Evolutionary conservation across 2,888 invertebrate species (phyloP), one percentile per base, ranked within the genome.

Genomic region (Thera britannica): DNA sequence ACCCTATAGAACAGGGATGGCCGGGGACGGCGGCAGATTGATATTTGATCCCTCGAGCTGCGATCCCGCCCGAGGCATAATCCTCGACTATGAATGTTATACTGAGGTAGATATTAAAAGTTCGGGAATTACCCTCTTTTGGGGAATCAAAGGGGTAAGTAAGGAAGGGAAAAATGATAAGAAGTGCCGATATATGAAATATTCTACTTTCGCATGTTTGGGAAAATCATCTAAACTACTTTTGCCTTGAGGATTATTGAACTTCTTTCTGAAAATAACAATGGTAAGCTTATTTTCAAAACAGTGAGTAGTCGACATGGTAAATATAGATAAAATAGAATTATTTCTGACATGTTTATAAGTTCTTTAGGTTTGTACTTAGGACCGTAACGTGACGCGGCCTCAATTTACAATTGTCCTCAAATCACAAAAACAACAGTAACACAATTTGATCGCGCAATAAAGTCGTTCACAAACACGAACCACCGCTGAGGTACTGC

Each of bases 11-110:
- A 57, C 58, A 62, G 60, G 66, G 70, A 58, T 66, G 84, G 81
- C 83, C 84, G 80, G 83, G 81, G 83, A 80, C 79, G 80, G 78
- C 78, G 82, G 81, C 79, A 89, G 90, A 92, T 92, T 92, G 92
- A 91, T 91, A 92, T 92, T 91, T 91, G 92, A 92, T 92, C 91
- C 90, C 81, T 79, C 68, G 67, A 67, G 70, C 66, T 68, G 62
- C 68, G 75, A 72, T 72, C 74, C 68, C 51, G 70, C 75, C 67
- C 67, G 61, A 57, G 71, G 75, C 75, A 58, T 70, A 70, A 70
- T 70, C 70, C 70, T 63, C 59, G 66, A 67, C 70, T 70, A 70
- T 70, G 70, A 70, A 67, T 67, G 70, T 70, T 70, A 65, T 69
- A 66, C 70, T 58, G 63, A 67, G 63, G 63, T 68, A 66, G 66